Base-by-base conservation (phyloP, 2,888 invertebrate genomes). In the Esperia sulphurella region DNA sequence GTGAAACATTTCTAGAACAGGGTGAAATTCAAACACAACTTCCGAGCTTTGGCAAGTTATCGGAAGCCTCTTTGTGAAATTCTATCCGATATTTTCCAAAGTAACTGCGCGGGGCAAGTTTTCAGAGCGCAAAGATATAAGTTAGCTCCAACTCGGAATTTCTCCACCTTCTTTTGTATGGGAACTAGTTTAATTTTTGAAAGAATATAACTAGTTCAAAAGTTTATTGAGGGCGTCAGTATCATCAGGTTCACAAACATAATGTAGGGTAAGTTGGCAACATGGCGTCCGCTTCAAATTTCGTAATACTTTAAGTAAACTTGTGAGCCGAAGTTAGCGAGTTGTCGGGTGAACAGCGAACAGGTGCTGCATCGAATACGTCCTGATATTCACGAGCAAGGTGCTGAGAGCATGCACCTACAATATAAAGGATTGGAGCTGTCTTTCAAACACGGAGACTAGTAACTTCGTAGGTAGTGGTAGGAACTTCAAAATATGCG, bases 261-360 rank as follows among this genome's bases (percentile, higher is more conserved):
- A 75, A 79, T 76, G 75, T 69, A 63, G 70, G 68, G 67, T 61
- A 71, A 76, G 65, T 74, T 68, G 64, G 63, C 58, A 61, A 58
- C 58, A 66, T 57, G 63, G 63, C 68, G 75, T 75, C 71, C 73
- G 77, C 74, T 77, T 74, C 69, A 74, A 82, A 82, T 81, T 83
- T 81, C 71, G 76, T 84, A 83, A 85, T 83, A 83, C 81, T 85
- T 86, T 82, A 79, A 74, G 75, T 70, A 86, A 85, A 84, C 81
- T 84, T 78, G 68, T 63, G 75, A 69, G 69, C 66, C 59, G 61
- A 79, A 84, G 79, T 83, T 82, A 68, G 73, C 61, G 65, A 71
- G 71, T 74, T 76, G 68, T 61, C 63, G 59, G 54, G 52, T 53
- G 77, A 73, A 73, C 83, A 83, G 52, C 54, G 77, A 73, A 73